phyloP scores from a whole-genome alignment of 2,797 vertebrate genomes.

The Lagorchestes hirsutus region DNA sequence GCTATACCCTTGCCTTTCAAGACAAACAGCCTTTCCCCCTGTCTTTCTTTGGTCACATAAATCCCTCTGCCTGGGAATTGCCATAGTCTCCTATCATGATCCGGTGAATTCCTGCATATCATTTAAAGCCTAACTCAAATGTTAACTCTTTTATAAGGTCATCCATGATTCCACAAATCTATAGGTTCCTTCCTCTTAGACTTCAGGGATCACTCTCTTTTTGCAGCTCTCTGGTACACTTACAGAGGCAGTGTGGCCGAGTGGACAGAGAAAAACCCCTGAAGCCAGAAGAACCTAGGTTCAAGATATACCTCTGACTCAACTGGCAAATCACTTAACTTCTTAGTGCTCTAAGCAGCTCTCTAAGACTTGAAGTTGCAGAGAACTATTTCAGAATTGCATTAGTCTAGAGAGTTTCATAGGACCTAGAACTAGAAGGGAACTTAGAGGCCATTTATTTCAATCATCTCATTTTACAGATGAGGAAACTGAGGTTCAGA shows the following conservation, averaged over 20 bases:
- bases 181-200: background rate
- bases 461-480: background rate
- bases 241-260: background rate
- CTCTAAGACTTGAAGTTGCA: background rate
- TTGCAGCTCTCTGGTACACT: background rate
- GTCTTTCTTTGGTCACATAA: background rate
- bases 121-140: background rate
- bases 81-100: background rate
- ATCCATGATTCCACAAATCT: background rate
- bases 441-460: background rate
- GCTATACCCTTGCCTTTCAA: background rate
- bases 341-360: background rate
- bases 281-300: background rate
- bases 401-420: background rate
- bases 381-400: background rate
- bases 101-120: background rate
- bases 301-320: background rate
- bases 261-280: background rate
- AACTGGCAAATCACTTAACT: background rate
- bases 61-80: background rate
- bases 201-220: background rate
- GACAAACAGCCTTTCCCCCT: background rate
- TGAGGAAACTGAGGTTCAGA: background rate
- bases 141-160: background rate
- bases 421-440: background rate